phyloP scores from a whole-genome alignment of 2,113 vertebrate species.

The Sclerurus mexicanus region DNA sequence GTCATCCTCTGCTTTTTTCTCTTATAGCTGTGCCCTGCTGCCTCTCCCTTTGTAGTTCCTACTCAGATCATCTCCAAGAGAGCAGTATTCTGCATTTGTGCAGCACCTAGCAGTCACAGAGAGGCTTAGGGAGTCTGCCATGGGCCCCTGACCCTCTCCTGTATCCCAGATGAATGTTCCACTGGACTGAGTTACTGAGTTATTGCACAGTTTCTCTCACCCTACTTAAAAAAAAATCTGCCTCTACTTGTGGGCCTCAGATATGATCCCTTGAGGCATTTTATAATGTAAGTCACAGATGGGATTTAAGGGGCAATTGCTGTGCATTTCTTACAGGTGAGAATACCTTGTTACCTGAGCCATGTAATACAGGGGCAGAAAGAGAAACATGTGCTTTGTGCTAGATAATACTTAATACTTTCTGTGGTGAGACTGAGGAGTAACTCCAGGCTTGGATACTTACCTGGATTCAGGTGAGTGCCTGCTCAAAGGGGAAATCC shows the following conservation, averaged over 20 bases:
- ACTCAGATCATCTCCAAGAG: not conserved
- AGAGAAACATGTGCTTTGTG: fast-evolving
- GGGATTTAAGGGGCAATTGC: not conserved
- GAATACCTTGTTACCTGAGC: not conserved
- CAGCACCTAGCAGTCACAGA: not conserved
- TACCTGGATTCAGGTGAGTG: not conserved
- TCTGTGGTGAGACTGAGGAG: not conserved
- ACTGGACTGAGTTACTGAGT: not conserved
- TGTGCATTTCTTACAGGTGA: not conserved
- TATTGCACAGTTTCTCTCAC: not conserved
- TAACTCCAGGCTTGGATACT: not conserved
- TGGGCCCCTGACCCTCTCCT: not conserved
- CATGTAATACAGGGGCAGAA: not conserved
- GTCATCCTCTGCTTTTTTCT: not conserved
- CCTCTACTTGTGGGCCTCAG: not conserved
- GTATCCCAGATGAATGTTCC: not conserved
- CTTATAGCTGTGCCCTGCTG: not conserved
- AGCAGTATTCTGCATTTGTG: not conserved
- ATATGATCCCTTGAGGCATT: not conserved
- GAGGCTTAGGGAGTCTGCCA: not conserved
- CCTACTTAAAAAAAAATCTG: not conserved
- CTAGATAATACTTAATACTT: not conserved
- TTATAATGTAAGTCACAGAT: not conserved
- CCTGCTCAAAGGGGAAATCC: not conserved
- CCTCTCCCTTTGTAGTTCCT: not conserved